Percentiles rank a stretch among this genome's conserved stretches.
These are phyloP conservation scores for Heliothis subflexa DNA, from an alignment of 1,140 invertebrate species.

Conservation along the genomic window DNA sequence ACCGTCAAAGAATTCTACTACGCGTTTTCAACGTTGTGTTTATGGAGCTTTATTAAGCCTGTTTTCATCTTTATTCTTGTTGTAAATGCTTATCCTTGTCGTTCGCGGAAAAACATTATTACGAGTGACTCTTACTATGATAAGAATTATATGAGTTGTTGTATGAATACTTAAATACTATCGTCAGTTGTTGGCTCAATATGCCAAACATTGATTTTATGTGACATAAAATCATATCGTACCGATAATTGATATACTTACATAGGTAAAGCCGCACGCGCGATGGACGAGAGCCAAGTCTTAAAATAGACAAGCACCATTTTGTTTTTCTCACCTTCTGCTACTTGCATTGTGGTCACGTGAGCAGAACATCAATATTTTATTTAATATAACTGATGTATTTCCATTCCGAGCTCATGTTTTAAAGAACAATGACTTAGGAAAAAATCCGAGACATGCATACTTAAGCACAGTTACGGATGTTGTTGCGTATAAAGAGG, in stretches of 20 bases:
- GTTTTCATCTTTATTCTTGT: not conserved
- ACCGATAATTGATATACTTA: constrained; percentile 72
- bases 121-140: not conserved
- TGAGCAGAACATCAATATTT: constrained; percentile 60
- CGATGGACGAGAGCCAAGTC: constrained; percentile 73
- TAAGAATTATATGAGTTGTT: not conserved
- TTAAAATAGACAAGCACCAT: constrained; percentile 69
- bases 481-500: constrained; percentile 8
- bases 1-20: not conserved
- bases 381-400: constrained; percentile 48
- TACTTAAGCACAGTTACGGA: constrained; percentile 7
- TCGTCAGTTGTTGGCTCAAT: constrained; percentile 45
- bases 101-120: not conserved
- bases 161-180: not conserved
- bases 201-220: constrained; percentile 54
- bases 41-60: constrained; percentile 5
- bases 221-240: constrained; percentile 58
- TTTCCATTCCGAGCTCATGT: constrained; percentile 22
- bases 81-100: constrained; percentile 8
- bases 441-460: constrained; percentile 20
- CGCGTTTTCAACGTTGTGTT: constrained; percentile 1
- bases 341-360: constrained; percentile 72
- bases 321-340: constrained; percentile 73
- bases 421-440: constrained; percentile 30
- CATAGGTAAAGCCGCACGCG: constrained; percentile 69